Conservation (phyloP, 2,113 vertebrate species). For the Myanophis thanlyinensis region DNA sequence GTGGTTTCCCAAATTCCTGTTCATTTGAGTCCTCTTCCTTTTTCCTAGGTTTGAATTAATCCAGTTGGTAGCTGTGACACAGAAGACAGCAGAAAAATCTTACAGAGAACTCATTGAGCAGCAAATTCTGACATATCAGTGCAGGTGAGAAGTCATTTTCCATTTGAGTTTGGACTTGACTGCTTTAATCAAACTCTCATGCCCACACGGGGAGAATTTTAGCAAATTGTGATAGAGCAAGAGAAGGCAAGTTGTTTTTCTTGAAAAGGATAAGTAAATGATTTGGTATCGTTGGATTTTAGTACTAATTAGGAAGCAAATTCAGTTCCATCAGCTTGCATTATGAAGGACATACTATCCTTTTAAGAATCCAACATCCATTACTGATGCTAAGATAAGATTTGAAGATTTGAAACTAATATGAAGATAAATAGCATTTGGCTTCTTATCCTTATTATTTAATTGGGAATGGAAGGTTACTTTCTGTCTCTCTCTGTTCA, state of each 20-base stretch:
- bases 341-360: not conserved
- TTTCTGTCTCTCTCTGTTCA: not conserved
- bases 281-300: not conserved
- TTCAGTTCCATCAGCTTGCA: not conserved
- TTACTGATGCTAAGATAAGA: not conserved
- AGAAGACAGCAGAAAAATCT: slow-evolving; percentile 84
- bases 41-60: slow-evolving; percentile 89
- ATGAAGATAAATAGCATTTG: not conserved
- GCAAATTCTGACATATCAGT: slow-evolving; percentile 91
- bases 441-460: not conserved
- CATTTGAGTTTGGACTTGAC: not conserved
- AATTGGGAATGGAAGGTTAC: not conserved
- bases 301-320: not conserved
- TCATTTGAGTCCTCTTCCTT: not conserved
- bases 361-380: not conserved
- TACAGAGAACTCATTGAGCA: slow-evolving; percentile 92
- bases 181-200: not conserved
- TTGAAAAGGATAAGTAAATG: not conserved
- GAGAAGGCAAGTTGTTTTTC: not conserved
- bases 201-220: not conserved
- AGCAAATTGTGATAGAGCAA: not conserved
- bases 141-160: slow-evolving; percentile 77
- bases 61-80: slow-evolving; percentile 94
- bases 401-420: not conserved
- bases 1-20: not conserved